Evolutionary conservation across 2,113 vertebrate species (phyloP), one percentile per base, ranked within the genome.

Genomic region (Climacteris rufus): DNA sequence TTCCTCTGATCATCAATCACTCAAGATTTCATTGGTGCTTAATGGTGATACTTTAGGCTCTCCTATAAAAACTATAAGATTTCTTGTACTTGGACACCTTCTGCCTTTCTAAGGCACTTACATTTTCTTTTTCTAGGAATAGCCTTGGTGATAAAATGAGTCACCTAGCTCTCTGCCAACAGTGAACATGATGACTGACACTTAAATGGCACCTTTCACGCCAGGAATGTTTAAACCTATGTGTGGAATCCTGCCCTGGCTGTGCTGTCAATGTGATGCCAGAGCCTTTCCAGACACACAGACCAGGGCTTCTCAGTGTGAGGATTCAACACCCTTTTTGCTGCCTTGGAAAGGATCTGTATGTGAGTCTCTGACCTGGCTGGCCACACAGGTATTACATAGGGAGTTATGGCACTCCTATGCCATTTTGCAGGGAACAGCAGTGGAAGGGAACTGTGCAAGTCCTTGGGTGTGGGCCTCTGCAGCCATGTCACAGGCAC

Each of bases 111-210:
- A 70, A 93, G 75, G 75, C 79, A 56, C 82, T 86, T 69, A 75
- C 6, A 78, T 63, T 95, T 91, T 90, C 91, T 94, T 95, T 94
- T 94, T 95, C 96, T 97, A 96, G 93, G 92, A 94, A 96, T 95
- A 96, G 90, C 71, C 90, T 75, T 31, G 44, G 49, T 49, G 64
- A 92, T 66, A 91, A 93, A 90, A 83, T n/a, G 40, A 97, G 56
- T 75, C 78, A 66, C 75, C 52, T 61, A 80, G n/a, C 27, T 54
- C 66, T 59, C 69, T 97, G 92, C 95, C 94, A 96, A 31, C 71
- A 94, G 89, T 3, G 17, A 94, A 89, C 60, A 63, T 0, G 79
- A 93, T 92, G 91, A 95, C 82, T 94, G 96, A 92, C 4, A 4
- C 76, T 87, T 74, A 89, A 7, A 83, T 8, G 18, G 56, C 92